Conservation (phyloP, 2,797 vertebrate species). For the Hypotaenidia philippensis region DNA sequence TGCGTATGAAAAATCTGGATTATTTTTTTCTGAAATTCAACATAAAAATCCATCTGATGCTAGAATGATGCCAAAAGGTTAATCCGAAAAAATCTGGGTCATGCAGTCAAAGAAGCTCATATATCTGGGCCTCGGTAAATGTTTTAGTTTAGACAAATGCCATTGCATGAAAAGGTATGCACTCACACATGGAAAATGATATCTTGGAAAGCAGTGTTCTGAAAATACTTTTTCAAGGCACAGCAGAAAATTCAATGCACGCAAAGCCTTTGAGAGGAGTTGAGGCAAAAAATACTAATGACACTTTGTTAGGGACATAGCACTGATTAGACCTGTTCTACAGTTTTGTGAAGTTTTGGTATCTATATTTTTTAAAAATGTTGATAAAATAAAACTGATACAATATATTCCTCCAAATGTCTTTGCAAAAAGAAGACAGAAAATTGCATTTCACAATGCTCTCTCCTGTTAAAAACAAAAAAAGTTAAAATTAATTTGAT, state of each 20-base stretch:
- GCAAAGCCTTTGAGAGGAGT: neutral
- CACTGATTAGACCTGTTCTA: neutral
- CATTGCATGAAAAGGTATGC: neutral
- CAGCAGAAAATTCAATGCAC: neutral
- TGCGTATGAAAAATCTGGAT: neutral
- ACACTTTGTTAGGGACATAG: neutral
- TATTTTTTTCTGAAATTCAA: neutral
- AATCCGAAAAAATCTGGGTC: neutral
- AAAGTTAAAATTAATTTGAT: neutral
- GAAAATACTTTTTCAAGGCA: neutral
- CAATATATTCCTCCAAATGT: accelerated
- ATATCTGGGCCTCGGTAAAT: neutral
- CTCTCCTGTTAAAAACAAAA: neutral
- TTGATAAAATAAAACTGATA: neutral
- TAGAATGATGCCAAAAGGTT: neutral
- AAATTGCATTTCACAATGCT: neutral
- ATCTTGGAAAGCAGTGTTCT: neutral
- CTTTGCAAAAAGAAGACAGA: neutral
- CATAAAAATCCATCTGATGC: neutral
- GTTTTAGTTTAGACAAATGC: neutral
- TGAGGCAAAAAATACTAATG: neutral
- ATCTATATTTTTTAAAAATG: neutral
- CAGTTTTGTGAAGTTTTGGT: neutral
- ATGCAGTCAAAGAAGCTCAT: neutral
- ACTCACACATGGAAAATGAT: neutral